Evolutionary conservation across 2,113 vertebrate genomes (phyloP), one percentile per base, ranked within the genome.

Genomic region (Daphoenositta chrysoptera): DNA sequence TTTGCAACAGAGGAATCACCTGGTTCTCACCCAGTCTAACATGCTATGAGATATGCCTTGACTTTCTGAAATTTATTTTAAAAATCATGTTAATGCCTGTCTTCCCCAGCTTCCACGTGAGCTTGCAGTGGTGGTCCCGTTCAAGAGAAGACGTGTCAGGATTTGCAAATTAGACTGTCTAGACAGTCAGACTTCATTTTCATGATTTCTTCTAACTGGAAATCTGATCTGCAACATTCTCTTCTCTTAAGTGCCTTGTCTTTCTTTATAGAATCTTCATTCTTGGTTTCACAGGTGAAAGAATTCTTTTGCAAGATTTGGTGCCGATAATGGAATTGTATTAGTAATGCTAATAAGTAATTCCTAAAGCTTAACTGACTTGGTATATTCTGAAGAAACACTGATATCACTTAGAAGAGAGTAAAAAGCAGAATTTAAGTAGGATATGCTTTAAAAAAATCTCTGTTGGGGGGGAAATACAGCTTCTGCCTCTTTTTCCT

Each of bases 401-500:
- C 9, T 58, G 27, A 12, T 78, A 35, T 23, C 44, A 40, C 24
- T 87, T 75, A 70, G 0, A 15, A 89, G 47, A 44, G 57, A 82
- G 14, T 71, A 21, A 65, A 90, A 85, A 76, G 27, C 37, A 64
- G 48, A 26, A 39, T 71, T 63, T 66, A 33, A 61, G 26, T 61
- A 45, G 64, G 28, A 33, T 88, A 27, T 35, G 28, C 37, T 68
- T 92, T 18, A 26, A 76, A 87, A 54, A 87, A 85, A 24, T 8
- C 31, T 83, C 35, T 35, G 7, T 6, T 9, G 53, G 77, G 42
- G 73, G 13, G 22, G 22, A 70, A 76, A 96, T 94, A 63, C 42
- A 94, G 83, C 81, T 90, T 91, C 53, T 92, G 72, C 48, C 13
- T 97, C 96, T 87, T 37, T 69, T 90, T 30, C 27, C 69, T 94